These are phyloP conservation scores for Ochropacha duplaris DNA, from an alignment of 2,888 invertebrate species.

Conservation along the genomic window DNA sequence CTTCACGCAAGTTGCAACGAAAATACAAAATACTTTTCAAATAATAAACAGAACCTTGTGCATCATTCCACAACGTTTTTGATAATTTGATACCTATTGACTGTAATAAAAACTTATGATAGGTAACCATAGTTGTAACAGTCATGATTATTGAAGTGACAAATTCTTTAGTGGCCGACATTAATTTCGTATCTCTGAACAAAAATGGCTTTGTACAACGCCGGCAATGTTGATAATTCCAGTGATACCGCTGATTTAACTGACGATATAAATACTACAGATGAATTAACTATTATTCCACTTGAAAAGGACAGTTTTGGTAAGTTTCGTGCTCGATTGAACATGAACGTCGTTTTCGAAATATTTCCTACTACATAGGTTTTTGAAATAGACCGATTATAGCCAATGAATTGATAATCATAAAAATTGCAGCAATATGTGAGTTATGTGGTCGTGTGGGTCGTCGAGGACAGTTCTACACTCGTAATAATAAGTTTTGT, in stretches of 20 bases:
- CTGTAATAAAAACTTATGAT: conserved; percentile 5
- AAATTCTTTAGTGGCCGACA: conserved; percentile 46
- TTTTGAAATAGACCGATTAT: too few species aligned
- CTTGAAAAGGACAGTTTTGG: conserved; percentile 95
- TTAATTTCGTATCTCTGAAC: conserved; percentile 39
- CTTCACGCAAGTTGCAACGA: too few species aligned
- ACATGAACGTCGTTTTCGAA: not conserved
- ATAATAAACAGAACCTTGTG: too few species aligned
- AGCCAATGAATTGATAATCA: not conserved
- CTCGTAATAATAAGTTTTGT: conserved; percentile 69
- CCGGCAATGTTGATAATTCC: conserved; percentile 52
- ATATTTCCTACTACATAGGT: not conserved
- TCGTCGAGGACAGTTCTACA: conserved; percentile 66
- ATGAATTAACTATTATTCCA: conserved; percentile 92
- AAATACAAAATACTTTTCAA: too few species aligned
- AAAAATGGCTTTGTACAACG: conserved; percentile 70
- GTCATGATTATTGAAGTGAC: conserved; percentile 71
- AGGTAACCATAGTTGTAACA: conserved; percentile 19
- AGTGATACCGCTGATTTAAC: conserved; percentile 38
- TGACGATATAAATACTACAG: conserved; percentile 60
- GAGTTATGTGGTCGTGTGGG: conserved; percentile 74
- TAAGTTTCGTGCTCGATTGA: conserved; percentile 69
- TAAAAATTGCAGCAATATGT: conserved; percentile 64
- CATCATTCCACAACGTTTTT: not conserved
- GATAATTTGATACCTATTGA: not conserved